These are phyloP conservation scores for Congeria kusceri DNA, from an alignment of 2,888 invertebrate genomes.

Conservation along the genomic window DNA sequence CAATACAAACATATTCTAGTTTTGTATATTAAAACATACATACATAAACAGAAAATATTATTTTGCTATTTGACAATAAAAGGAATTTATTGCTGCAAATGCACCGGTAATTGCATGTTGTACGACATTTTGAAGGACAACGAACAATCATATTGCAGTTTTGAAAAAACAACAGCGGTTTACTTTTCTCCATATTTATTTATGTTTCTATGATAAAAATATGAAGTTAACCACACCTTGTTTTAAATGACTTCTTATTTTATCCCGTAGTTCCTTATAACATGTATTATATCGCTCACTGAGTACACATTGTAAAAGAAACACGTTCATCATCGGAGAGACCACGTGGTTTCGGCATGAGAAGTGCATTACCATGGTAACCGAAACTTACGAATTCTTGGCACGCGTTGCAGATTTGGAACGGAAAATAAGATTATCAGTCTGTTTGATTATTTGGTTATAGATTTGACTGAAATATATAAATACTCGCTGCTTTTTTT, in stretches of 20 bases:
- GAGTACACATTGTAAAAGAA: conserved; percentile 44
- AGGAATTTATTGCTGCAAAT: too few relatives aligned
- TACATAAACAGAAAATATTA: too few relatives aligned
- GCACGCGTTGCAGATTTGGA: conserved; percentile 30
- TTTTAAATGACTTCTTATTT: conserved; percentile 45
- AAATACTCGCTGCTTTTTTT: too few relatives aligned
- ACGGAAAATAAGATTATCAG: too few relatives aligned
- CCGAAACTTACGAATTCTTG: conserved; percentile 18
- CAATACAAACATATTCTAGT: too few relatives aligned
- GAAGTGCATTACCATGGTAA: conserved; percentile 46
- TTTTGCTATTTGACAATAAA: too few relatives aligned
- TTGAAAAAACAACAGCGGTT: not conserved
- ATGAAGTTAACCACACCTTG: conserved; percentile 31
- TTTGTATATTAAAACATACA: too few relatives aligned
- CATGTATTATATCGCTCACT: conserved; percentile 48
- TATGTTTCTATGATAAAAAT: not conserved
- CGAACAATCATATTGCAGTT: not conserved
- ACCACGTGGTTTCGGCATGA: conserved; percentile 46
- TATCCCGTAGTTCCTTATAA: conserved; percentile 51
- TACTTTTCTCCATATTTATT: not conserved
- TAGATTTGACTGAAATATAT: too few relatives aligned
- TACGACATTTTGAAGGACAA: not conserved
- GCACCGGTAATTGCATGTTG: too few relatives aligned
- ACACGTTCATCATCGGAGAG: conserved; percentile 46
- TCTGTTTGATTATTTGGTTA: too few relatives aligned